Base-by-base conservation (phyloP, 2,797 vertebrate species). In the Macropodus opercularis region DNA sequence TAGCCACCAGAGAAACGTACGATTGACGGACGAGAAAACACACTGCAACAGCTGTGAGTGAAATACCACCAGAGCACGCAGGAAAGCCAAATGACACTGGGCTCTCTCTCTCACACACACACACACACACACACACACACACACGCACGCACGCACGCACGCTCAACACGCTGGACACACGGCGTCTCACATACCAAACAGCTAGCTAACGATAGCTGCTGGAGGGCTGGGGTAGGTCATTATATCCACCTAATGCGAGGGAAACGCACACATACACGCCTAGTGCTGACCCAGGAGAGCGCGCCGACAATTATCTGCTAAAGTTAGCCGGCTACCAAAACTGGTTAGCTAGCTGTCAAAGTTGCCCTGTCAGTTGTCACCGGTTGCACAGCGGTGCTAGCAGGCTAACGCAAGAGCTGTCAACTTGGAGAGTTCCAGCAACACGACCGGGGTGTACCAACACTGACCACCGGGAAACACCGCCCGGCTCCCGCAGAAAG, bases 291-390 rank as follows among this genome's bases (percentile, higher is more conserved):
- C 76, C 63, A 8, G 42, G 21, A 69, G 69, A 69, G 53, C 56
- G 64, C 64, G 36, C 73, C 63, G 54, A 69, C 63, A 70, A 24
- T 66, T 75, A 62, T 62, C 75, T 43, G 84, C 76, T 81, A 79
- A 83, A 89, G 84, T 85, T 86, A 89, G 84, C 87, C 51, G 81
- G 79, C 80, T 67, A 72, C 72, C 59, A 40, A 74, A 79, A 86
- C 80, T 75, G 84, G 82, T 82, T 88, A 84, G 84, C 83, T 89
- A 85, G 85, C 87, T 91, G 89, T 91, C 90, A 91, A 91, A 90
- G 90, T 90, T 90, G 83, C 87, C 86, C 85, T 80, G 88, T 87
- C 87, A 87, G 84, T 89, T 90, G 87, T 91, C 88, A 90, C 87
- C 84, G 85, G 89, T 79, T 88, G 87, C 82, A 66, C 77, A 67